Percentiles rank a stretch among this genome's conserved stretches.
phyloP scores from a whole-genome alignment of 2,888 invertebrate species.

The Dolichopus griseipennis region DNA sequence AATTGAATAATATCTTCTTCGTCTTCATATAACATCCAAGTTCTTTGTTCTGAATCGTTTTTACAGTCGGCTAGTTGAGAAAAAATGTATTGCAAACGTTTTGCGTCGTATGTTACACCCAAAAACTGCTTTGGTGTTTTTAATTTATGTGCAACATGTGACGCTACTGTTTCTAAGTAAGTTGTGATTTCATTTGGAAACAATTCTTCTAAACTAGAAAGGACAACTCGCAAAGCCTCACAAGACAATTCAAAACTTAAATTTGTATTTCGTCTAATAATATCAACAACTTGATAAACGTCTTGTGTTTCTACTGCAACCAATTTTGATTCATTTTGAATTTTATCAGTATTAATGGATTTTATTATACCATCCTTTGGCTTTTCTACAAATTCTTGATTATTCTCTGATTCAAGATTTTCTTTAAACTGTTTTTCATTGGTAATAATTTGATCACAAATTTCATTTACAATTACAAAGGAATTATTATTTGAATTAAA shows the following conservation, averaged over 20 bases:
- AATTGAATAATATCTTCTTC: constrained; percentile 81
- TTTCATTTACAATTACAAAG: neutral
- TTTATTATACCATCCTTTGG: neutral
- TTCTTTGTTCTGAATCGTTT: constrained; percentile 90
- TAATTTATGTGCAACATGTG: constrained; percentile 53
- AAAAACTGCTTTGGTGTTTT: constrained; percentile 55
- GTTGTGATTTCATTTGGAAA: constrained; percentile 53
- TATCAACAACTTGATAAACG: constrained; percentile 70
- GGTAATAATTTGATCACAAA: neutral
- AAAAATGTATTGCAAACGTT: constrained; percentile 72
- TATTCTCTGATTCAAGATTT: neutral
- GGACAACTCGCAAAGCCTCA: constrained; percentile 72
- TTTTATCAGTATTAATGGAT: neutral
- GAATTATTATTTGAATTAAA: neutral
- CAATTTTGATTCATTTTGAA: neutral
- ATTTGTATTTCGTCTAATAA: constrained; percentile 73
- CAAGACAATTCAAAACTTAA: constrained; percentile 79
- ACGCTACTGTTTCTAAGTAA: constrained; percentile 53
- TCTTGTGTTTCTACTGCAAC: constrained; percentile 36
- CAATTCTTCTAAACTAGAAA: constrained; percentile 46
- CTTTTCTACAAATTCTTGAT: neutral
- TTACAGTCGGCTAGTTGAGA: constrained; percentile 79
- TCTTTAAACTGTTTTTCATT: neutral
- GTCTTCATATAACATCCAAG: constrained; percentile 93
- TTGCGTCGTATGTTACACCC: constrained; percentile 70